These are phyloP conservation scores for Gambusia holbrooki DNA, from an alignment of 2,113 vertebrate species.

Conservation along the genomic window DNA sequence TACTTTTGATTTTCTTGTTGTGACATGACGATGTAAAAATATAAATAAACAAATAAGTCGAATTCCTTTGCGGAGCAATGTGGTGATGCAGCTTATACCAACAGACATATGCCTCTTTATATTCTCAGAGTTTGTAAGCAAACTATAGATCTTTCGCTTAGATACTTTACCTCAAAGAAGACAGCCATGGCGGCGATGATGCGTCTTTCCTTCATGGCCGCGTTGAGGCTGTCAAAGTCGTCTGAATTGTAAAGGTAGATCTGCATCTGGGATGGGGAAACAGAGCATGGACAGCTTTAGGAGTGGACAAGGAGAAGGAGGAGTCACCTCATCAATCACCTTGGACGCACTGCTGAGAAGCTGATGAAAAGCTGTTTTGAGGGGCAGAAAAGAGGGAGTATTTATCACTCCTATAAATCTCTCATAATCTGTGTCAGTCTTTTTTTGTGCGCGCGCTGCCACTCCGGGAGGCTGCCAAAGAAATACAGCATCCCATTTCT, in stretches of 20 bases:
- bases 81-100: background rate
- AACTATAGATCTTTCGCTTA: constrained; percentile 20
- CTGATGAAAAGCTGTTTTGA: constrained; percentile 74
- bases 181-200: constrained; percentile 92
- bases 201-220: constrained; percentile 92
- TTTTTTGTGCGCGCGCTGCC: constrained; percentile 70
- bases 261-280: constrained; percentile 89
- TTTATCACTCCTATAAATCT: constrained; percentile 77
- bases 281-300: constrained; percentile 70
- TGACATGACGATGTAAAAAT: background rate
- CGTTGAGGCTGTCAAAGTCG: constrained; percentile 95
- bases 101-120: background rate
- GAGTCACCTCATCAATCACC: constrained; percentile 64
- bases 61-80: background rate
- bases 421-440: constrained; percentile 75
- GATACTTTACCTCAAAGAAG: constrained; percentile 94
- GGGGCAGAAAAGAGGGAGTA: constrained; percentile 73
- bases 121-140: background rate
- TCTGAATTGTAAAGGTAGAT: constrained; percentile 99
- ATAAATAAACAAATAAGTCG: too few relatives aligned
- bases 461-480: constrained; percentile 62
- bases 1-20: background rate
- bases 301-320: constrained; percentile 66
- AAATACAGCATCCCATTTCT: constrained; percentile 63
- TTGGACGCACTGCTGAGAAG: constrained; percentile 61